Evolutionary conservation across 2,888 invertebrate species (phyloP).

Genomic region (Carterocephalus palaemon): DNA sequence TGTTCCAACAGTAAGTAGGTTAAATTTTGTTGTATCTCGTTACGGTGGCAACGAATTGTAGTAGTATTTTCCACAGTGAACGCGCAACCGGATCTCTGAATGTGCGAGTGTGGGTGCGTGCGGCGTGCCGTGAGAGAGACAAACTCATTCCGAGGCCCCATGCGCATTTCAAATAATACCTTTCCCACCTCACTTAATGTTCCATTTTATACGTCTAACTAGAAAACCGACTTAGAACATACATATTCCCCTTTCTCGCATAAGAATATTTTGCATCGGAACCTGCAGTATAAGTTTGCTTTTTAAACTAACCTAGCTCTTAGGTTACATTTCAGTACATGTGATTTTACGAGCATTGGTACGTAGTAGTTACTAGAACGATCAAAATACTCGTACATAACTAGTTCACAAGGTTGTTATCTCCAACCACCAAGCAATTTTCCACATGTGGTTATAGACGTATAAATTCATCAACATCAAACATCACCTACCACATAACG

Average conservation of each 20-base stretch:
- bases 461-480: too few relatives aligned
- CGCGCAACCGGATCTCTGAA: conserved; percentile 50
- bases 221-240: conserved; percentile 20
- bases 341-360: too few relatives aligned
- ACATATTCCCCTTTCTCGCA: conserved; percentile 11
- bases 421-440: not conserved
- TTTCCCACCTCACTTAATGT: conserved; percentile 36
- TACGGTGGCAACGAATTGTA: conserved; percentile 50
- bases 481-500: too few relatives aligned
- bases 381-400: too few relatives aligned
- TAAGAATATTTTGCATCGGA: conserved; percentile 2
- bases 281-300: not conserved
- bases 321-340: too few relatives aligned
- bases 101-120: conserved; percentile 39
- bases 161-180: conserved; percentile 37
- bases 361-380: too few relatives aligned
- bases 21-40: conserved; percentile 51
- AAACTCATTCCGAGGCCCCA: conserved; percentile 39
- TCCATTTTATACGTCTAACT: conserved; percentile 32
- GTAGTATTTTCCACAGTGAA: conserved; percentile 46
- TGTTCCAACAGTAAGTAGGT: conserved; percentile 47
- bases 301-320: conserved; percentile 8
- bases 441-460: too few relatives aligned
- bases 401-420: not conserved
- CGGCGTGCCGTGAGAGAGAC: conserved; percentile 35